These are phyloP conservation scores for Tolmerus cingulatus DNA, from an alignment of 2,888 invertebrate genomes.

Conservation along the genomic window DNA sequence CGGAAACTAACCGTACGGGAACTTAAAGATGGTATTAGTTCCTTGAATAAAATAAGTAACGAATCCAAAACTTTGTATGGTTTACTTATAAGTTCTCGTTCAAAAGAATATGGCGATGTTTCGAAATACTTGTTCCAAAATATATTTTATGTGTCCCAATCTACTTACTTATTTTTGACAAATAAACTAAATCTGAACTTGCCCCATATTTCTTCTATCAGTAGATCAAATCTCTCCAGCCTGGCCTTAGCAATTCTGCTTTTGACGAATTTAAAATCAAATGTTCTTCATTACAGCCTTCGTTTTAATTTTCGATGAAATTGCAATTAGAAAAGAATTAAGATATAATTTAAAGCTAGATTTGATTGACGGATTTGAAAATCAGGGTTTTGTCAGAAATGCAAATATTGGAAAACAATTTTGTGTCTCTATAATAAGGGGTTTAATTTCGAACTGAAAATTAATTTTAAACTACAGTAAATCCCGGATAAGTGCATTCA, in stretches of 20 bases:
- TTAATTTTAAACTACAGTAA: slow-evolving; percentile 43
- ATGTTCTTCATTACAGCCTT: background rate
- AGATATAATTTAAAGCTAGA: slow-evolving; percentile 40
- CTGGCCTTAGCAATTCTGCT: background rate
- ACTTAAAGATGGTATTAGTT: no score
- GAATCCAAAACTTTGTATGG: no score
- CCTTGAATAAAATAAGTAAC: no score
- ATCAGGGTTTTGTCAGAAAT: slow-evolving; percentile 32
- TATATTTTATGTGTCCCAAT: no score
- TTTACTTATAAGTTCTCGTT: no score
- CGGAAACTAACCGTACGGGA: no score
- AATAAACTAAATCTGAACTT: no score
- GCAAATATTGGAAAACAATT: slow-evolving; percentile 40
- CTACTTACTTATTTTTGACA: no score
- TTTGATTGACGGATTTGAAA: slow-evolving; percentile 44
- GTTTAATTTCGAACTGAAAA: slow-evolving; percentile 43
- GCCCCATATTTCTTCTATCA: no score
- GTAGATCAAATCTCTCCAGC: background rate
- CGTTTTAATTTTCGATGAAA: background rate
- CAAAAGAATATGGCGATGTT: no score
- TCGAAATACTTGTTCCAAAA: no score
- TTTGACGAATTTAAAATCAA: background rate
- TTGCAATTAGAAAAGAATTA: background rate
- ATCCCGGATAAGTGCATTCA: no score
- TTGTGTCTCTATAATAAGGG: slow-evolving; percentile 43